phyloP scores from a whole-genome alignment of 1,140 invertebrate species.

The Gonioctena quinquepunctata region DNA sequence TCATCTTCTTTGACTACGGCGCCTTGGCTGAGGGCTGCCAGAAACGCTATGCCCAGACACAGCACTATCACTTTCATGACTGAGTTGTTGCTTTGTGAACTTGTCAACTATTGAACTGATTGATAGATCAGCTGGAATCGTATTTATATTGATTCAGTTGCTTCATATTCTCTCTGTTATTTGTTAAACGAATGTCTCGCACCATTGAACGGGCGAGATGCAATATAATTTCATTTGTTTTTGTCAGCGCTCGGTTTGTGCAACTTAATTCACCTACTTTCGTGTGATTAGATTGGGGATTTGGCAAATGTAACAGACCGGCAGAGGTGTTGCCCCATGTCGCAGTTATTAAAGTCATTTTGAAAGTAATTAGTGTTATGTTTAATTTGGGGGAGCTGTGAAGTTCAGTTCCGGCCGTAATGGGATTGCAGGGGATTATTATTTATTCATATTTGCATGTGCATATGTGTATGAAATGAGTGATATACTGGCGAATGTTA shows the following conservation, averaged over 20 bases:
- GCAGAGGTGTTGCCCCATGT: background rate
- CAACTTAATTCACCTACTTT: constrained; percentile 16
- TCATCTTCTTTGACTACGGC: constrained; percentile 52
- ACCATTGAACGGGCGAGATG: constrained; percentile 27
- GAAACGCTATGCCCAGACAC: constrained; percentile 33
- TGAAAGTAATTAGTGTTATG: background rate
- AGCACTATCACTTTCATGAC: constrained; percentile 44
- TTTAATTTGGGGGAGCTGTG: background rate
- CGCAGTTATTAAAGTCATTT: background rate
- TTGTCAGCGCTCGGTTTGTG: constrained; percentile 16
- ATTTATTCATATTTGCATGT: background rate
- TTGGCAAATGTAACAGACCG: constrained; percentile 1
- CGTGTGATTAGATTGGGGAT: constrained; percentile 15
- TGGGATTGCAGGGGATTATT: background rate
- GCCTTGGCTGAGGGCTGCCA: background rate
- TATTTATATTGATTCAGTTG: constrained; percentile 47
- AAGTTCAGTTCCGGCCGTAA: background rate
- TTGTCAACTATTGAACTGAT: constrained; percentile 32
- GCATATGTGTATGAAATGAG: background rate
- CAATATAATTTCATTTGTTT: constrained; percentile 7
- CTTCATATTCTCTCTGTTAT: constrained; percentile 34
- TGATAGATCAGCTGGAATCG: constrained; percentile 6
- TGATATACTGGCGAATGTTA: no score
- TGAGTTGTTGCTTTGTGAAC: constrained; percentile 7
- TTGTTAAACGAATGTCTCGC: constrained; percentile 5